Evolutionary conservation across 2,113 vertebrate species (phyloP).

Genomic region (Abramis brama): DNA sequence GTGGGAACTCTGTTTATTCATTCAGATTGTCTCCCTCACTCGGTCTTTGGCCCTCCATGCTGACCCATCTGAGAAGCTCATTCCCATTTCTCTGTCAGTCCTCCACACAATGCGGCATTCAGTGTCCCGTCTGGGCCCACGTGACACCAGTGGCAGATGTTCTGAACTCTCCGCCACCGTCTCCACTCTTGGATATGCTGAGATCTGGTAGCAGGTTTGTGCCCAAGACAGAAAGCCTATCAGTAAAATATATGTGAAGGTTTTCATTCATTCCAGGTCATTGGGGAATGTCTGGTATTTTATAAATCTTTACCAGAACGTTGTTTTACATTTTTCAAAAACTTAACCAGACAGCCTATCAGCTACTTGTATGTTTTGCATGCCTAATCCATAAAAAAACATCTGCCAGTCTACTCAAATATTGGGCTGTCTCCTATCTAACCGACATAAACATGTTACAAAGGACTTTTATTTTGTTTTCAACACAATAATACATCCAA

Average conservation of each 20-base stretch:
- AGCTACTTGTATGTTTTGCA: background rate
- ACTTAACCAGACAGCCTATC: conserved; percentile 12
- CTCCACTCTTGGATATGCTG: conserved; percentile 24
- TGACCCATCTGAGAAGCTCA: conserved; percentile 62
- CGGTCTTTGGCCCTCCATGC: background rate
- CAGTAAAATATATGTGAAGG: background rate
- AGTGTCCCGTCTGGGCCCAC: conserved; percentile 45
- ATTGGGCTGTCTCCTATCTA: background rate
- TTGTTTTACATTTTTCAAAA: conserved; percentile 14
- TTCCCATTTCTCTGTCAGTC: conserved; percentile 49
- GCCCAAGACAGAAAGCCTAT: conserved; percentile 5
- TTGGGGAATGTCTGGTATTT: conserved; percentile 10
- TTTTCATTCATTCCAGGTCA: conserved; percentile 13
- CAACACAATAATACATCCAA: background rate
- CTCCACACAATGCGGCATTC: conserved; percentile 62
- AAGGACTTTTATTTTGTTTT: background rate
- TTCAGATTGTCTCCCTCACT: conserved; percentile 19
- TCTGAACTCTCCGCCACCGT: conserved; percentile 42
- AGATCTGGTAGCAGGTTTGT: conserved; percentile 8
- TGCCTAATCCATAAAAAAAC: conserved; percentile 1
- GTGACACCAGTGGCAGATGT: conserved; percentile 67
- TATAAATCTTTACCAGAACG: background rate
- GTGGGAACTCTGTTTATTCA: conserved; percentile 47
- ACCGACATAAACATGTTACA: background rate
- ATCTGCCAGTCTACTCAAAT: conserved; percentile 12